phyloP scores from a whole-genome alignment of 2,888 invertebrate genomes.

The Masnerella sp. region DNA sequence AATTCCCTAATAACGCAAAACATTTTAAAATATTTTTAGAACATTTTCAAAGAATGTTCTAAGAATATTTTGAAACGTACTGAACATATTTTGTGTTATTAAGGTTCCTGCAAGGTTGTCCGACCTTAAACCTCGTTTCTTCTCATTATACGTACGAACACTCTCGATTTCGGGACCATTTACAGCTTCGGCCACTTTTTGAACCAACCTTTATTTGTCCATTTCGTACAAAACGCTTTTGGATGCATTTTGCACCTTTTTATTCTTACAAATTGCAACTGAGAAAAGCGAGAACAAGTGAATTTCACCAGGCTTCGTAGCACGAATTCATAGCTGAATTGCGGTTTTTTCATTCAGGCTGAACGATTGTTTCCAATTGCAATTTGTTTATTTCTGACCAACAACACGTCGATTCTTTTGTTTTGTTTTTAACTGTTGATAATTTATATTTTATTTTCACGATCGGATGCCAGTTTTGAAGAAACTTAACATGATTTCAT shows the following conservation, averaged over 20 bases:
- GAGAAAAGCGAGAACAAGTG: not conserved
- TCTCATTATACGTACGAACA: conserved; percentile 54
- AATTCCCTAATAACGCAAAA: conserved; percentile 10
- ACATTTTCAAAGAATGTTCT: no score
- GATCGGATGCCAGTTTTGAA: conserved; percentile 16
- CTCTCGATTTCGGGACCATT: conserved; percentile 63
- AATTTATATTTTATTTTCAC: conserved; percentile 52
- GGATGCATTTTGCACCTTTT: conserved; percentile 34
- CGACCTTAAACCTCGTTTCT: conserved; percentile 47
- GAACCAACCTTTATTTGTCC: conserved; percentile 16
- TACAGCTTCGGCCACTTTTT: conserved; percentile 30
- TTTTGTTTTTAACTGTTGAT: conserved; percentile 45
- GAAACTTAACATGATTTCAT: no score
- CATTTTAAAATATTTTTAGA: no score
- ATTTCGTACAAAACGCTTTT: conserved; percentile 14
- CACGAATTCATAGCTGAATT: not conserved
- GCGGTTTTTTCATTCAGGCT: not conserved
- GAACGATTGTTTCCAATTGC: not conserved
- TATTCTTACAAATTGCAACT: conserved; percentile 30
- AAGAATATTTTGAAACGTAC: no score
- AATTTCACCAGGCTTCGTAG: not conserved
- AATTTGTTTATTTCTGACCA: not conserved
- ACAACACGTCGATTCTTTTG: conserved; percentile 7
- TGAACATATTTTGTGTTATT: not conserved
- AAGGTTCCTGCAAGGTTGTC: conserved; percentile 25